Evolutionary conservation across 2,888 invertebrate species (phyloP).

Genomic region (Archaeoteleia sp.): DNA sequence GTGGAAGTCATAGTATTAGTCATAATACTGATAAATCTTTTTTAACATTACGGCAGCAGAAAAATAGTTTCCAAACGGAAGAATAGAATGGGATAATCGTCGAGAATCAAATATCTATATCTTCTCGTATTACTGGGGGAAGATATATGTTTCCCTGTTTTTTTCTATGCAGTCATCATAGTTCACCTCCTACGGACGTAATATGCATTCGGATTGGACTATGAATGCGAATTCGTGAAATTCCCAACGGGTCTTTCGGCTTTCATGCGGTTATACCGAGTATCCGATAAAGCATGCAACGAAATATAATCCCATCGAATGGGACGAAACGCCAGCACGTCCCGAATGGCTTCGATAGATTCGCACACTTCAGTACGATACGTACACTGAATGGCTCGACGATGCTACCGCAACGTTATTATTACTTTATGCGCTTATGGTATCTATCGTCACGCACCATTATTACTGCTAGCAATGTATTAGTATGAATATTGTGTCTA

Average conservation of each 20-base stretch:
- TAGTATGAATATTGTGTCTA: slow-evolving; percentile 23
- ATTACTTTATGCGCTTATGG: slow-evolving; percentile 49
- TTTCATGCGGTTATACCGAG: slow-evolving; percentile 53
- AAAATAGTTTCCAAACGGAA: slow-evolving; percentile 14
- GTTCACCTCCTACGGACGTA: slow-evolving; percentile 59
- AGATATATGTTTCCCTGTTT: slow-evolving; percentile 25
- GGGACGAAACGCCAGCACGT: slow-evolving; percentile 50
- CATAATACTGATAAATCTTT: slow-evolving; percentile 26
- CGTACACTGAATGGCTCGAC: slow-evolving; percentile 36
- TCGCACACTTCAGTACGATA: slow-evolving; percentile 40
- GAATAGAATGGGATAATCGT: slow-evolving; percentile 19
- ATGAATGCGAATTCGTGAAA: slow-evolving; percentile 60
- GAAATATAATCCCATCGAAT: slow-evolving; percentile 62
- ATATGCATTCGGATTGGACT: slow-evolving; percentile 65
- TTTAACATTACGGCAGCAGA: slow-evolving; percentile 16
- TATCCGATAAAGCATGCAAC: slow-evolving; percentile 61
- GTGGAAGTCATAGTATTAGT: slow-evolving; percentile 14
- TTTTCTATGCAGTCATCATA: slow-evolving; percentile 27
- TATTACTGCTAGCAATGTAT: slow-evolving; percentile 49
- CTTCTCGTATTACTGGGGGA: slow-evolving; percentile 4
- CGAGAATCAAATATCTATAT: slow-evolving; percentile 27
- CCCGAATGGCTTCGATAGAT: slow-evolving; percentile 53
- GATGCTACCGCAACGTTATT: slow-evolving; percentile 38
- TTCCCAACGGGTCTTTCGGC: slow-evolving; percentile 56
- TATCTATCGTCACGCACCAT: slow-evolving; percentile 45